Evolutionary conservation across 2,113 vertebrate genomes (phyloP), one percentile per base, ranked within the genome.

Genomic region (Crotalus viridis): DNA sequence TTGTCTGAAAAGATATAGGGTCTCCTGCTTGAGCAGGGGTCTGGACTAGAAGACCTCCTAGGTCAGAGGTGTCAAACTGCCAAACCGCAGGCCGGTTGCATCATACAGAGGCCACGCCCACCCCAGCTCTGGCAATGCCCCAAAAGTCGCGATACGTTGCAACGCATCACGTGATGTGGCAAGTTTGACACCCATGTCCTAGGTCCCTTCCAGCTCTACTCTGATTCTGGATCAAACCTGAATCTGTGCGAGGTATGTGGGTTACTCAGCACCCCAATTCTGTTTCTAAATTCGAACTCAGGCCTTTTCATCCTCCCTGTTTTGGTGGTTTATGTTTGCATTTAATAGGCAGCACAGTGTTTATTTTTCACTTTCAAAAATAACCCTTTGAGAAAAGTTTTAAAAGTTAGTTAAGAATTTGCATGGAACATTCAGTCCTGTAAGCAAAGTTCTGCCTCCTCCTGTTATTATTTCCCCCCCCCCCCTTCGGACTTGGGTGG

Each of bases 401-500:
- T 24, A 39, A 74, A 86, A 10, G 28, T 89, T 85, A 15, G 33
- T 5, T 43, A 89, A 26, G 39, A 15, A 43, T 0, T 0, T 48
- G 92, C 46, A 56, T 89, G 57, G 92, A 95, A 87, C 39, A 24
- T 87, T 87, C 51, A 90, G 92, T 81, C 54, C 57, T 94, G 54
- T 89, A 95, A 93, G 48, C 88, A 93, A 26, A 46, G 74, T 33
- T 64, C 87, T n/a, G 8, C 26, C 39, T 19, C 12, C 56, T 43
- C 43, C 74, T 89, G 21, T 43, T 85, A 15, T 74, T 43, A n/a
- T 55, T 39, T 24, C 21, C 57, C 43, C 12, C 19, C 28, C 55
- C n/a, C 51, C 51, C 64, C 55, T 43, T 92, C 64, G 87, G 95
- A 96, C 94, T 85, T 92, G 55, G 88, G 94, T 93, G 87, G 64